Evolutionary conservation across 1,140 invertebrate species (phyloP).

Genomic region (Centruroides vittatus): DNA sequence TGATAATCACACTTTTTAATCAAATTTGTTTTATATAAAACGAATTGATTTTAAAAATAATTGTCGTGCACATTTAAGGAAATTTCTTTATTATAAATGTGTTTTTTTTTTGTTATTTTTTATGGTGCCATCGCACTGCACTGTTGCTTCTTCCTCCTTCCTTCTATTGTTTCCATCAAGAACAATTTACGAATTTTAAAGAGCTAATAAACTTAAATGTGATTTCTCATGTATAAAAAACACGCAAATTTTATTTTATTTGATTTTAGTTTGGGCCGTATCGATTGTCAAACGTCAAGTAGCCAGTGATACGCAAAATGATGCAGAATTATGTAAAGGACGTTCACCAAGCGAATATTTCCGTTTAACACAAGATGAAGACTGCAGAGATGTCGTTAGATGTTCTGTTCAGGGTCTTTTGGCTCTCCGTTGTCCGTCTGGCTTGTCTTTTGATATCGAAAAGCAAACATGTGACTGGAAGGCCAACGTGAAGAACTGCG

Average conservation of each 20-base stretch:
- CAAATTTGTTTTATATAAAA: too few relatives aligned
- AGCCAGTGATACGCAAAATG: constrained; percentile 7
- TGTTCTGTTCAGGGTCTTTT: constrained; percentile 88
- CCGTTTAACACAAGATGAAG: constrained; percentile 72
- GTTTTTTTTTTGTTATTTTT: too few relatives aligned
- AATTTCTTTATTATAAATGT: too few relatives aligned
- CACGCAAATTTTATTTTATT: not conserved
- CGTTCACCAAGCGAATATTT: constrained; percentile 92
- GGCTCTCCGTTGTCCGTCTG: constrained; percentile 84
- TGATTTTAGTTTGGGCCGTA: constrained; percentile 3
- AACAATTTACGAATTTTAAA: too few relatives aligned
- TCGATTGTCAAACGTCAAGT: constrained; percentile 13
- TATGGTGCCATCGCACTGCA: too few relatives aligned
- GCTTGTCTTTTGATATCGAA: constrained; percentile 80
- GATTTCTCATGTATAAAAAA: too few relatives aligned
- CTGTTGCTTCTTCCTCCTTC: too few relatives aligned
- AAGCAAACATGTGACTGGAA: constrained; percentile 95
- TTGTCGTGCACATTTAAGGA: too few relatives aligned
- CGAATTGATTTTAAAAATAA: too few relatives aligned
- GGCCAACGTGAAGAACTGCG: constrained; percentile 82
- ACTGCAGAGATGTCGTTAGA: constrained; percentile 87
- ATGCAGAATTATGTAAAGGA: constrained; percentile 67
- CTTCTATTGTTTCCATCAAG: too few relatives aligned
- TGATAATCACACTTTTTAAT: too few relatives aligned
- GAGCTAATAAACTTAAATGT: too few relatives aligned